Evolutionary conservation across 2,888 invertebrate genomes (phyloP), one percentile per base, ranked within the genome.

Genomic region (Acronicta psi): DNA sequence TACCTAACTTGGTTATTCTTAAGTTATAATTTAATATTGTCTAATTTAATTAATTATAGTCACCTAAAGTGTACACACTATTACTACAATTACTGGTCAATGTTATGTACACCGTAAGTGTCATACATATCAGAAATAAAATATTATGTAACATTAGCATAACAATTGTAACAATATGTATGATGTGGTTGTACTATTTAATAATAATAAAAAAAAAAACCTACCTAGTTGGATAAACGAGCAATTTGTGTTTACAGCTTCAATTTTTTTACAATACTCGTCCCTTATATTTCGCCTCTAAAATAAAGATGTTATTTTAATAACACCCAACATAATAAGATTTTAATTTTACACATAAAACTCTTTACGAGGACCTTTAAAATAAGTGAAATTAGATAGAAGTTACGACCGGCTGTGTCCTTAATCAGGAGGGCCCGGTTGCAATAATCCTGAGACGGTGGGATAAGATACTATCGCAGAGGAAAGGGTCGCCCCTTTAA

Each of bases 341-440:
- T 49, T 77, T 74, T 65, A 67, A 74, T 74, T 67, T 63, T 18
- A 56, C 47, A 55, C 63, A 68, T 77, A 61, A 74, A 76, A 61
- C 55, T 68, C 60, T 77, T 77, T 75, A 72, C 60, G 68, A 56
- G 57, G 52, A 45, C 42, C 67, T 66, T 62, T 64, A 62, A 71
- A 69, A 73, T 73, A 73, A 73, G 60, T 65, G 58, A 65, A 71
- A 73, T 75, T 73, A 79, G 73, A 78, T 70, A 66, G 67, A 73
- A 77, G 75, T 79, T 79, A 73, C 74, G 69, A 54, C 51, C 23
- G 68, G 62, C 50, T 69, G 31, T 55, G 65, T 52, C 70, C 67
- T 76, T 81, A 80, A 82, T 81, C 83, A 77, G 69, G 51, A 70
- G 59, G 72, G 77, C 55, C 70, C 56, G 74, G 66, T 67, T 73